Base-by-base conservation (phyloP, 2,888 invertebrate genomes). In the Lepidonotus clava region DNA sequence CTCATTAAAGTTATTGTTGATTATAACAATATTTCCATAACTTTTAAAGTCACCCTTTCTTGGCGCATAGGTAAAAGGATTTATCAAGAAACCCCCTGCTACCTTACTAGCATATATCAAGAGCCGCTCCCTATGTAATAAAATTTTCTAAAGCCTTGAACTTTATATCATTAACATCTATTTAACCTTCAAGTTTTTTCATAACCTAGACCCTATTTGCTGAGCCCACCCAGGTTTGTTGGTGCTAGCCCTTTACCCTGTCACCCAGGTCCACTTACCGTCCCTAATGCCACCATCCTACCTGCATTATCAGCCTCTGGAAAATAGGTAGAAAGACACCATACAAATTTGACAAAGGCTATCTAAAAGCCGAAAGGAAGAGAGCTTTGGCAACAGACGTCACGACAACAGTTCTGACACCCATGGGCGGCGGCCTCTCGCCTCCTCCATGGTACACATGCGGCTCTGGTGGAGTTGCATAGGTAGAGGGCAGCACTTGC, bases 301-400 rank as follows among this genome's bases (percentile, higher is more conserved):
- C 80, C 80, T 24, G 80, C 51, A 51, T 32, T 71, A 14, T 28
- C 46, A n/a, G 21, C 80, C 28, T 80, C 80, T 80, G 80, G 80
- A 80, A 80, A 80, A 80, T 80, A 80, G 11, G 46, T 28, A 80
- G 80, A 80, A 71, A 80, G 80, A 80, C 80, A 80, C 80, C 80
- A 80, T 80, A 80, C 80, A 80, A 41, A 80, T 46, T 41, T 80
- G 24, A 80, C 80, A 34, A 28, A 80, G 41, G 80, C 80, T 80
- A 80, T 51, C 80, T 80, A 80, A 28, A 80, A 80, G 80, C 80
- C 80, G 24, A 80, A 46, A 80, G 18, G 80, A 80, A 80, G 46
- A 46, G 46, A 71, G 61, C 61, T 61, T 28, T 24, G 61, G 61
- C 61, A n/a, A 61, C 24, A 61, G 28, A 61, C 24, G 24, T 18